Evolutionary conservation across 2,797 vertebrate species (phyloP), one percentile per base, ranked within the genome.

Genomic region (Chaetophractus vellerosus): DNA sequence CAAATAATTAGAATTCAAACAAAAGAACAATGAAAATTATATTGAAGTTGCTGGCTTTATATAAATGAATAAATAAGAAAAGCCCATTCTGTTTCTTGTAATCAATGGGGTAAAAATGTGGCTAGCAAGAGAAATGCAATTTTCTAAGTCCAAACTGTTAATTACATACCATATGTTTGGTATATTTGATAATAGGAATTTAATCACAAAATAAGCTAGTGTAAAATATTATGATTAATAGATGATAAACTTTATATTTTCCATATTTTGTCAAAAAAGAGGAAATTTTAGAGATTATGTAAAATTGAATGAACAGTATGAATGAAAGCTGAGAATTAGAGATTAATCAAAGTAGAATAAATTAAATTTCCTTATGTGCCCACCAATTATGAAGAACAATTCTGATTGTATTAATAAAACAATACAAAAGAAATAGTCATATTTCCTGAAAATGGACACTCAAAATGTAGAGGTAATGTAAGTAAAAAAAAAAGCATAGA

Each of bases 141-240:
- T 81, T 92, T 90, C 36, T 64, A 94, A 66, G 50, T 68, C 28
- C 74, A 97, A 88, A 52, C 50, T 82, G 68, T 63, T 84, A 75
- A 45, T 69, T 71, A 69, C 64, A 3, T 50, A 45, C 19, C 50
- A 82, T 64, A 80, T 15, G 36, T 71, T 45, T 6, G 15, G 69
- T 76, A 31, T 55, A 93, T 59, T 69, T 74, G 2, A 80, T 52
- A 48, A 95, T 26, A 69, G 76, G n/a, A 80, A 12, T 85, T 1
- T 4, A 89, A 63, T 24, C 38, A 52, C 19, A 85, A 91, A 88
- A 38, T 92, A 28, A 41, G 31, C 71, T 79, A 74, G 18, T 69
- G 3, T 71, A 90, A 96, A 94, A 61, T 9, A 45, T 79, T 55
- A 24, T 33, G 21, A 88, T 66, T 45, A 78, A 71, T 23, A 93